Evolutionary conservation across 1,140 invertebrate species (phyloP).

Genomic region (Drosophila lacertosa): DNA sequence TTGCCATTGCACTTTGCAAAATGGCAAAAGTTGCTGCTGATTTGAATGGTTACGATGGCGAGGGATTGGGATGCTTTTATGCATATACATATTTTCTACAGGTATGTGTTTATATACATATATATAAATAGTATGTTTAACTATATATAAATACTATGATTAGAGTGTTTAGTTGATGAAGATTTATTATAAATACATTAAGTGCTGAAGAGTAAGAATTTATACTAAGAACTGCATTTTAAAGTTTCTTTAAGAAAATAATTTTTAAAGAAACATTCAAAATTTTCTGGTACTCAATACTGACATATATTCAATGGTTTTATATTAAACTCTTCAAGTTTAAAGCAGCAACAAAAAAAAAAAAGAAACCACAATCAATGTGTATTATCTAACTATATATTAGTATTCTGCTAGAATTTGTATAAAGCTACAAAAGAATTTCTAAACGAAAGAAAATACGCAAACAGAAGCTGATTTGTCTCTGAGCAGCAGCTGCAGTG

Average conservation of each 20-base stretch:
- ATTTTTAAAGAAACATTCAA: no score
- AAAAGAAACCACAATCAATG: not conserved
- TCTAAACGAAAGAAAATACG: slow-evolving; percentile 15
- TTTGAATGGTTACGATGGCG: slow-evolving; percentile 7
- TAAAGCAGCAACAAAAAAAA: not conserved
- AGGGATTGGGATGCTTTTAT: not conserved
- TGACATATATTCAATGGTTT: no score
- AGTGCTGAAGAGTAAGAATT: no score
- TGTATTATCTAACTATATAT: slow-evolving; percentile 23
- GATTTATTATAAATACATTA: not conserved
- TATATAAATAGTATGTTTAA: not conserved
- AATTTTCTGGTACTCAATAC: no score
- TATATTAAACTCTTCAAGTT: not conserved
- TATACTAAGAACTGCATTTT: no score
- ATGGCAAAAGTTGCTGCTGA: slow-evolving; percentile 59
- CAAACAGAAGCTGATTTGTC: slow-evolving; percentile 37
- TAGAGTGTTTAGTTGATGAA: not conserved
- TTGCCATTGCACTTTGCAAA: slow-evolving; percentile 67
- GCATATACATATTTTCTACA: not conserved
- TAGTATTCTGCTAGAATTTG: slow-evolving; percentile 20
- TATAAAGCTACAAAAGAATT: slow-evolving; percentile 21
- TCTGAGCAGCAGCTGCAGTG: slow-evolving; percentile 54
- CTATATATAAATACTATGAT: not conserved
- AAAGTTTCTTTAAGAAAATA: no score
- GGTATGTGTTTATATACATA: not conserved